Evolutionary conservation across 2,797 vertebrate genomes (phyloP).

Genomic region (Dicrostonyx torquatus): DNA sequence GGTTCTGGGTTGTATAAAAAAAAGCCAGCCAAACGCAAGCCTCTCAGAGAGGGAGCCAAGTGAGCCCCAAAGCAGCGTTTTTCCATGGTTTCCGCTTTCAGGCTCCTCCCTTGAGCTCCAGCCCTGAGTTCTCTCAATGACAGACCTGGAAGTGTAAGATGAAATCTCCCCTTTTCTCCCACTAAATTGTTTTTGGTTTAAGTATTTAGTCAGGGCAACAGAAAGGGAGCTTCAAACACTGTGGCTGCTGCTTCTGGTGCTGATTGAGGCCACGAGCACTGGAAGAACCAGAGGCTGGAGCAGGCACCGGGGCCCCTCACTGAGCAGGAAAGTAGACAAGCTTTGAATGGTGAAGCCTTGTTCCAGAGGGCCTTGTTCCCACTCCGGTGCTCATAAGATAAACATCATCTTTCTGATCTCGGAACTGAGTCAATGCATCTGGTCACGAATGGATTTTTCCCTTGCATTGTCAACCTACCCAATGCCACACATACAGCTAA

Average conservation of each 20-base stretch:
- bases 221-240: not conserved
- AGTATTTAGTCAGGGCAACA: not conserved
- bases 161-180: not conserved
- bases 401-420: not conserved
- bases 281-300: not conserved
- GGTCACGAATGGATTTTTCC: not conserved
- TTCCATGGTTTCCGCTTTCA: not conserved
- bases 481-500: not conserved
- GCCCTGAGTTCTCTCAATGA: not conserved
- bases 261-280: not conserved
- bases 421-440: not conserved
- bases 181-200: not conserved
- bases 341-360: not conserved
- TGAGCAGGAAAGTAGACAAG: not conserved
- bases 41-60: not conserved
- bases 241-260: fast-evolving
- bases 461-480: not conserved
- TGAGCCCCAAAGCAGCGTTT: no score
- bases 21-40: not conserved
- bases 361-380: not conserved
- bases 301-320: not conserved
- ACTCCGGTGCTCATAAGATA: not conserved
- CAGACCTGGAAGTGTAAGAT: not conserved
- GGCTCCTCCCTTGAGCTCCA: no score
- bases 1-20: not conserved